Evolutionary conservation across 2,113 vertebrate species (phyloP), one percentile per base, ranked within the genome.

Genomic region (Prietella phreatophila): DNA sequence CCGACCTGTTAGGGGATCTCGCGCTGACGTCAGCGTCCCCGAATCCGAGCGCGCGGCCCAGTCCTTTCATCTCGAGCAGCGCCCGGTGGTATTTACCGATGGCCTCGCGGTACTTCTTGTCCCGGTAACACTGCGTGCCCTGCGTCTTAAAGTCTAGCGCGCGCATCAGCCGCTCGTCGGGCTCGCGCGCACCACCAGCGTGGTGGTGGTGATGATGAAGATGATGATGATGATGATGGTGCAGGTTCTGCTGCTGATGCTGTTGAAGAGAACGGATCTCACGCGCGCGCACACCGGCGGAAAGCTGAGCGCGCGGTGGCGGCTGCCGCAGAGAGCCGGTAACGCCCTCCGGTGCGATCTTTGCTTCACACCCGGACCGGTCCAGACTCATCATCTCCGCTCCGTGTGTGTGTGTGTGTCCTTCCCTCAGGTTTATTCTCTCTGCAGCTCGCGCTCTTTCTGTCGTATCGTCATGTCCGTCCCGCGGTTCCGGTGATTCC

Each of bases 51-150:
- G 95, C 94, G 89, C 95, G 93, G 92, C 94, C 96, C 93, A 99
- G 94, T 85, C 97, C 97, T 94, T 99, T 99, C 85, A 99, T 97
- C 95, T 99, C 98, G 93, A 99, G 95, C 92, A 99, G 91, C 76
- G 98, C 98, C 88, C 98, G 96, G 95, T 99, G 98, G 89, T 99
- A 99, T 94, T 99, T 99, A 92, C 98, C 98, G 88, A 99, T 99
- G 93, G 98, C 98, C 92, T 99, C 98, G 80, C 97, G 96, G 95
- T 97, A 99, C 95, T 99, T 99, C 95, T 99, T 99, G 91, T 99
- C 98, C 94, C 98, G 98, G 96, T 99, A 99, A 93, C 98, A 99
- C 95, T 98, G 98, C 69, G 96, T 96, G 79, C 98, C 98, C 92
- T 99, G 96, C 93, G 96, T 94, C 96, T 98, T 98, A 95, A 99